phyloP scores from a whole-genome alignment of 2,888 invertebrate species.

The Eilema caniola region DNA sequence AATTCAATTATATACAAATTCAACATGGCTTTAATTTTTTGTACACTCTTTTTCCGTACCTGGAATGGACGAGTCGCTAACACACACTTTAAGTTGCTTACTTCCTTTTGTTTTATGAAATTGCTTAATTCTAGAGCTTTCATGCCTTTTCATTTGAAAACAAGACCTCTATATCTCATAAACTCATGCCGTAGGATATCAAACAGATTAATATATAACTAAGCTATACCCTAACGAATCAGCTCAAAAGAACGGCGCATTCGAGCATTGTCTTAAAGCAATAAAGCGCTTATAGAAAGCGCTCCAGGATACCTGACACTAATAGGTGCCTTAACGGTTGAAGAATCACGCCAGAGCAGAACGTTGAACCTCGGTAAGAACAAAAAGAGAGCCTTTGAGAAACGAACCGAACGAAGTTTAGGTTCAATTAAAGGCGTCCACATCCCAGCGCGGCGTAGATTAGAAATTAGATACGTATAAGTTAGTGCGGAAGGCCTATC shows the following conservation, averaged over 20 bases:
- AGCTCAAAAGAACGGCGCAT: slow-evolving; percentile 29
- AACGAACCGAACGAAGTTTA: slow-evolving; percentile 39
- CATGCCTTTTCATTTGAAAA: background rate
- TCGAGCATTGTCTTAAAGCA: slow-evolving; percentile 41
- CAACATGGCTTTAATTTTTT: too few relatives aligned
- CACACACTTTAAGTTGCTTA: background rate
- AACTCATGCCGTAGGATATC: background rate
- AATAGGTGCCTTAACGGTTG: slow-evolving; percentile 46
- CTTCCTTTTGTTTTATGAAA: background rate
- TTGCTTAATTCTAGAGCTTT: background rate
- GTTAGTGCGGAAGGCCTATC: background rate
- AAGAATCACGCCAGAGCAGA: slow-evolving; percentile 33
- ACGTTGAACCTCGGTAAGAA: slow-evolving; percentile 30
- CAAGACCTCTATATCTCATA: background rate
- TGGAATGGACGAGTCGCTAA: background rate
- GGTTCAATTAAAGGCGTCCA: slow-evolving; percentile 40
- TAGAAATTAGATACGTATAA: slow-evolving; percentile 1
- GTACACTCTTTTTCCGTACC: background rate
- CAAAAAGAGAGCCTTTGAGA: slow-evolving; percentile 49
- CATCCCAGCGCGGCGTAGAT: slow-evolving; percentile 6
- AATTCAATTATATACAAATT: too few relatives aligned
- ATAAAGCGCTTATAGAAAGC: slow-evolving; percentile 60
- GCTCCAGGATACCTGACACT: slow-evolving; percentile 40
- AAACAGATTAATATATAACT: slow-evolving; percentile 14
- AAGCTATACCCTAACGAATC: slow-evolving; percentile 21